phyloP scores from a whole-genome alignment of 2,113 vertebrate species.

The Grus americana region DNA sequence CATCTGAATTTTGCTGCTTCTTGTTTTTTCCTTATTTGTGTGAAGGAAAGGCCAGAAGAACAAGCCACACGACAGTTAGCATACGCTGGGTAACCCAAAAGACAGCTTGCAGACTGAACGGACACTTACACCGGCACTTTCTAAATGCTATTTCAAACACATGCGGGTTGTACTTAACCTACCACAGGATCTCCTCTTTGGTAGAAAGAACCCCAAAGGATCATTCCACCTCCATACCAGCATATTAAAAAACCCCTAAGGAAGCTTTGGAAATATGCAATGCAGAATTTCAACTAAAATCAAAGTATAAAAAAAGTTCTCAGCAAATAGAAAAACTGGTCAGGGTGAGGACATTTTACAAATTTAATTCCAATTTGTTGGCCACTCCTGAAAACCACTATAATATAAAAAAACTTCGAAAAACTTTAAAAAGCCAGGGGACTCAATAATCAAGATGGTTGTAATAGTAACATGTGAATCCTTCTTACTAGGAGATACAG shows the following conservation, averaged over 20 bases:
- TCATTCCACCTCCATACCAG: background rate
- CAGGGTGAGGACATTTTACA: background rate
- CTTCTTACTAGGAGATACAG: background rate
- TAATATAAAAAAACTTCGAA: background rate
- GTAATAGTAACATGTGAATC: background rate
- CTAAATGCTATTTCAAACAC: background rate
- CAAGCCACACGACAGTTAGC: background rate
- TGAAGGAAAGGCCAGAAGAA: background rate
- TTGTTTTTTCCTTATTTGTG: background rate
- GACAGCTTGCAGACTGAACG: background rate
- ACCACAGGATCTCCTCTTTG: background rate
- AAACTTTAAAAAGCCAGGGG: background rate
- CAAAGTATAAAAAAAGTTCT: background rate
- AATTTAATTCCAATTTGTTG: background rate
- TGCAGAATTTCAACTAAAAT: background rate
- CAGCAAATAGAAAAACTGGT: background rate
- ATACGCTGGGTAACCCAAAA: accelerated
- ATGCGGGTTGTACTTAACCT: background rate
- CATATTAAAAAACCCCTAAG: background rate
- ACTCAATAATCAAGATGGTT: background rate
- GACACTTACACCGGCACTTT: background rate
- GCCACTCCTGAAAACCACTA: background rate
- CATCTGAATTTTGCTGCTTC: background rate
- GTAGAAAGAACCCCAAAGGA: background rate
- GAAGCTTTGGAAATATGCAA: background rate